Percentiles rank a stretch among this genome's conserved stretches.
Conservation (phyloP, 2,113 vertebrate genomes). For the Perca flavescens region DNA sequence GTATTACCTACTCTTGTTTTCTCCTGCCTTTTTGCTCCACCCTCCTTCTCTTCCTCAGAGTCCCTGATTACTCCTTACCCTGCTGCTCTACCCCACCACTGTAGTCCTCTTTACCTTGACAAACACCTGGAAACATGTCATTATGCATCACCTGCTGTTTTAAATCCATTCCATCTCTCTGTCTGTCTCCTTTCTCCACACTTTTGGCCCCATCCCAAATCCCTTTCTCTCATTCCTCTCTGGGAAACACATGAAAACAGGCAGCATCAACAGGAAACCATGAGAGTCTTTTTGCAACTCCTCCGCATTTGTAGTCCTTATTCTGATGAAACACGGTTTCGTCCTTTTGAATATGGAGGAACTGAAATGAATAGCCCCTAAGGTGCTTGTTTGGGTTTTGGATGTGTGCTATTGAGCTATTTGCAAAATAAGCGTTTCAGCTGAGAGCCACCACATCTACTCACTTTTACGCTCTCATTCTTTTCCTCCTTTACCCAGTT, state of each 20-base stretch:
- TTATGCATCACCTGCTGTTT: slow-evolving; percentile 36
- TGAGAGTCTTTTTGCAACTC: not conserved
- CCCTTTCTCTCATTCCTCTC: slow-evolving; percentile 13
- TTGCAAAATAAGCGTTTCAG: slow-evolving; percentile 27
- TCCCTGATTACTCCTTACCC: slow-evolving; percentile 8
- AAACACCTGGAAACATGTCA: slow-evolving; percentile 22
- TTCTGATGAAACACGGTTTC: slow-evolving; percentile 35
- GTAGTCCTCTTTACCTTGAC: not conserved
- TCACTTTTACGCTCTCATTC: not conserved
- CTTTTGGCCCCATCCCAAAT: slow-evolving; percentile 27
- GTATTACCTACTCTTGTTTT: not conserved
- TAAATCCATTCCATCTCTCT: slow-evolving; percentile 9
- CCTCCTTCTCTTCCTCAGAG: not conserved
- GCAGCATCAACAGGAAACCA: slow-evolving; percentile 16
- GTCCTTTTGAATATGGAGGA: slow-evolving; percentile 36
- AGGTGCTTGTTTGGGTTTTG: slow-evolving; percentile 32
- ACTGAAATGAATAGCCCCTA: slow-evolving; percentile 5
- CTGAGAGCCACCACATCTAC: slow-evolving; percentile 11
- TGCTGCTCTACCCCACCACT: not conserved
- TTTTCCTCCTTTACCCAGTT: not conserved
- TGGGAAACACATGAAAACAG: slow-evolving; percentile 33
- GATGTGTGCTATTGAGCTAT: not conserved
- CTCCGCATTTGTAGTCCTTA: slow-evolving; percentile 7
- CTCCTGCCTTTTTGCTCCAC: not conserved
- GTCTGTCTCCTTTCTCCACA: slow-evolving; percentile 3